Conservation (phyloP, 2,888 invertebrate species). For the Allacma fusca region DNA sequence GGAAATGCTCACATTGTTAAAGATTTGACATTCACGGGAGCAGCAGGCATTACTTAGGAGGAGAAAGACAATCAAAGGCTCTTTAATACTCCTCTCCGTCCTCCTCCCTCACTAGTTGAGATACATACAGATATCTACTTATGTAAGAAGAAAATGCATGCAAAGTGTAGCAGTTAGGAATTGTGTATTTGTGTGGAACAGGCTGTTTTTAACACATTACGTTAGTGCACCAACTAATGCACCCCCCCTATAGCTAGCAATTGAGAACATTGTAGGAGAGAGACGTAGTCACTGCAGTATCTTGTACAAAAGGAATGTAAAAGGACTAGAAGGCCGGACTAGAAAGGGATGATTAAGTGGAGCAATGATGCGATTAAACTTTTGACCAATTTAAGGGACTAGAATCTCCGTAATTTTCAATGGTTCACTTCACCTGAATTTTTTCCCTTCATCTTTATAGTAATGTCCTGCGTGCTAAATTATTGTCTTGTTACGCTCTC, state of each 20-base stretch:
- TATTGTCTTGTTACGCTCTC: background rate
- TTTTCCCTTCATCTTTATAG: background rate
- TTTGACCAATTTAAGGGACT: slow-evolving; percentile 57
- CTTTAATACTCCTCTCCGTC: background rate
- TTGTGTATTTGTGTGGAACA: too few species aligned
- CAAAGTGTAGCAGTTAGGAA: too few species aligned
- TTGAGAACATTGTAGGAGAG: too few species aligned
- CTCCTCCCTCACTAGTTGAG: background rate
- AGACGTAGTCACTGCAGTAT: too few species aligned
- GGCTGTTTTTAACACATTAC: too few species aligned
- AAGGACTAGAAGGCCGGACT: background rate
- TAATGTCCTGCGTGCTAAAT: background rate
- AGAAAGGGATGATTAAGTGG: slow-evolving; percentile 53
- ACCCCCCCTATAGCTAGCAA: too few species aligned
- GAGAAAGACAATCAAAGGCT: slow-evolving; percentile 9
- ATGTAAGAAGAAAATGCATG: background rate
- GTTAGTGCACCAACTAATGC: too few species aligned
- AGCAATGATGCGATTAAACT: slow-evolving; percentile 58
- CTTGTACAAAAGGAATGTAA: background rate
- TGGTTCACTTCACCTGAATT: slow-evolving; percentile 31
- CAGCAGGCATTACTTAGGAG: background rate
- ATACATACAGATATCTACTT: background rate
- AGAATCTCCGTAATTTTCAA: slow-evolving; percentile 38
- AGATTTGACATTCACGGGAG: slow-evolving; percentile 12
- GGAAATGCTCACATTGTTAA: slow-evolving; percentile 22